Base-by-base conservation (phyloP, 2,888 invertebrate species). In the Hypomecis atomaria region DNA sequence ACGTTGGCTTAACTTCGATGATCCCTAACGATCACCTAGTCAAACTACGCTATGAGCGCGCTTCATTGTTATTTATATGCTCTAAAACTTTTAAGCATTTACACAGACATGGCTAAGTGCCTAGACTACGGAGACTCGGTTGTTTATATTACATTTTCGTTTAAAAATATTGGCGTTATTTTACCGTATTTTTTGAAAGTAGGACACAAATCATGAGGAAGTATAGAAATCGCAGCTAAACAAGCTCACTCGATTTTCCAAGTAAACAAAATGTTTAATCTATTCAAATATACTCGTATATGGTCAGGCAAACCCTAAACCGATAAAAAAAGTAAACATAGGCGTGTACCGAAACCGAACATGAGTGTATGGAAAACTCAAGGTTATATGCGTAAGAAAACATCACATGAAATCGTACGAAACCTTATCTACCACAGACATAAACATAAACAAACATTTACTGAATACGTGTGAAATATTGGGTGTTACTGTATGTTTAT, bases 251-350 rank as follows among this genome's bases (percentile, higher is more conserved):
- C 43, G 23, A 54, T 23, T 42, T 48, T 48, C 54, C 13, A 55
- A 59, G 67, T 66, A 61, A 54, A 65, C 59, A 68, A 60, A 54
- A 66, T 45, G 23, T 61, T 42, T 57, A 49, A 60, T 48, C 63
- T 56, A 67, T 52, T 49, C 54, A 62, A 59, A 11, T 49, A 13
- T 11, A 23, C 11, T 43, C 43, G 40, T 23, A 38, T 44, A 44
- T 44, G 43, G 54, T 7, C 62, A 72, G 73, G 69, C 77, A 66
- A 77, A 71, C 76, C 75, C 65, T 59, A 74, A 72, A 71, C 65
- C 67, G 79, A 78, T 78, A 82, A 82, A 80, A 82, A 78, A 77
- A 72, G 79, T 82, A 82, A 88, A 87, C 79, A 86, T 71, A 84
- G 89, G 88, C 80, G 88, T 81, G 85, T 82, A 79, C 76, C 72